These are phyloP conservation scores for Papilio xuthus DNA, from an alignment of 1,140 invertebrate genomes.

Conservation along the genomic window DNA sequence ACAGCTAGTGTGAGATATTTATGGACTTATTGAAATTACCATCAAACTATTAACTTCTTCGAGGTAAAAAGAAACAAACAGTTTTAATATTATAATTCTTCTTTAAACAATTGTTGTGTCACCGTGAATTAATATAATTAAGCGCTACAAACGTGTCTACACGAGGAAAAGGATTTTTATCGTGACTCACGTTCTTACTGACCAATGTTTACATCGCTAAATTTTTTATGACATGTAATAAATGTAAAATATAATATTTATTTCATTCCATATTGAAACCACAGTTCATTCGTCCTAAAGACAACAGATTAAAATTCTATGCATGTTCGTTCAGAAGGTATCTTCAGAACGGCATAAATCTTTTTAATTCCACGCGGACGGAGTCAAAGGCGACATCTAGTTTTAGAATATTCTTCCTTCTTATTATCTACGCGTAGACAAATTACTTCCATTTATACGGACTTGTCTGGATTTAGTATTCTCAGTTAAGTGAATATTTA, in stretches of 20 bases:
- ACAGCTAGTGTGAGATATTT: no score
- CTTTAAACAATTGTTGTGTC: not conserved
- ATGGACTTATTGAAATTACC: no score
- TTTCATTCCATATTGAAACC: not conserved
- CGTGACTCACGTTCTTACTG: conserved; percentile 3
- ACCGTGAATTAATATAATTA: not conserved
- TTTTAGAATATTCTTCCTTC: no score
- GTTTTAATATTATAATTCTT: not conserved
- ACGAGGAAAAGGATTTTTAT: not conserved
- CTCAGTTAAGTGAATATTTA: conserved; percentile 35
- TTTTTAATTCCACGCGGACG: no score
- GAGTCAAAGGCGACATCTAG: not conserved
- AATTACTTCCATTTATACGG: conserved; percentile 21
- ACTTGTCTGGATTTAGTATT: conserved; percentile 23
- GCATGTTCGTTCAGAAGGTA: no score
- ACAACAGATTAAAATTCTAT: not conserved
- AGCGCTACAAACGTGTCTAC: not conserved
- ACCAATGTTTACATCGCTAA: conserved; percentile 4
- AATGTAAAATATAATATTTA: not conserved
- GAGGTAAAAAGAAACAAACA: not conserved
- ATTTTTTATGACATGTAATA: not conserved
- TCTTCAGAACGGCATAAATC: no score
- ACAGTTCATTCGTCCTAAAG: not conserved
- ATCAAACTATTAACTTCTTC: no score
- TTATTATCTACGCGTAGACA: not conserved